Evolutionary conservation across 2,113 vertebrate genomes (phyloP).

Genomic region (Pomatostomus ruficeps): DNA sequence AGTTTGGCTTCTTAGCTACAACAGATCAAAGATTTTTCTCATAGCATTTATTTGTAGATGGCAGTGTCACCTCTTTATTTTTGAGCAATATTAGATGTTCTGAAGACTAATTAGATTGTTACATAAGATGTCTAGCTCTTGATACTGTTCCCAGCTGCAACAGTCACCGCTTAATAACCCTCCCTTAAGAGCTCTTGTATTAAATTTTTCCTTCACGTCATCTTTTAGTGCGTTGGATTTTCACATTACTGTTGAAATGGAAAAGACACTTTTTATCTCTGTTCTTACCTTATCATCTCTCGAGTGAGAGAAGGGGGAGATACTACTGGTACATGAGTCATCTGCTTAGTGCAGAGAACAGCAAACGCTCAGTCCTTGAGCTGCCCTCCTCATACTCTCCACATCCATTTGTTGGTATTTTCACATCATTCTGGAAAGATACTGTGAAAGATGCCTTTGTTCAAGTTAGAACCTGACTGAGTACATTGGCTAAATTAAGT

Average conservation of each 20-base stretch:
- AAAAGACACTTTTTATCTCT: neutral
- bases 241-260: neutral
- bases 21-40: neutral
- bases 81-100: neutral
- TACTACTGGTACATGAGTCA: fast-evolving
- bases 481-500: neutral
- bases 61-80: neutral
- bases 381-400: neutral
- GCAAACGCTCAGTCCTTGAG: neutral
- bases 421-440: neutral
- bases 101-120: neutral
- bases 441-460: neutral
- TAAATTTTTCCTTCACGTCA: neutral
- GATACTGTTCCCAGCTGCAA: neutral
- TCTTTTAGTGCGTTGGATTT: neutral
- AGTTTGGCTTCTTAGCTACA: neutral
- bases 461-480: neutral
- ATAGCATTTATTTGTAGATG: neutral
- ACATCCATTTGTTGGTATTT: neutral
- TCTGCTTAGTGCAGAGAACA: neutral
- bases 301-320: neutral
- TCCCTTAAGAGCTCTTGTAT: neutral
- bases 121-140: neutral
- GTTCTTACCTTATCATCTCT: neutral
- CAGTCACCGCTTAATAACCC: neutral